Evolutionary conservation across 2,888 invertebrate species (phyloP), one percentile per base, ranked within the genome.

Genomic region (Matsumyia berberina): DNA sequence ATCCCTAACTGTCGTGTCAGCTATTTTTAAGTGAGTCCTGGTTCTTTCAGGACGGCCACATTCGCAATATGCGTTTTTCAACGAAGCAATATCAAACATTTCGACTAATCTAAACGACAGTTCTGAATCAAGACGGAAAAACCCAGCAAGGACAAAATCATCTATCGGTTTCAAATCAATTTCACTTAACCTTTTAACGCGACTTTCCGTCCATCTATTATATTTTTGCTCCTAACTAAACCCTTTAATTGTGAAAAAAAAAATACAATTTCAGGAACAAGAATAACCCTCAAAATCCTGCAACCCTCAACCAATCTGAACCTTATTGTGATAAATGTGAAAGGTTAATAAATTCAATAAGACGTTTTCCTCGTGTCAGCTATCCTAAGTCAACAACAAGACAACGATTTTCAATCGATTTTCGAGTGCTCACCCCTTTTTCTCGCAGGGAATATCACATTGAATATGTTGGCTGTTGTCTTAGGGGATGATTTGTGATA

Each of bases 311-410:
- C 11, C 17, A 46, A 46, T 19, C 9, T 9, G 11, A 46, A 46
- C 46, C 46, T 46, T 46, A 46, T 46, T 19, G 46, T 46, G 46
- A 46, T 15, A 42, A 42, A 42, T 42, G 42, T 42, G 2, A 42
- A 42, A 42, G 42, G 42, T 42, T 39, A 12, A 51, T n/a, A 33
- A 31, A 15, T 31, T 33, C 53, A 53, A 53, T 31, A 53, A 53
- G 31, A 53, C 53, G 6, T 15, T 53, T 15, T 35, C 5, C 8
- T n/a, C 44, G 3, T 9, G 9, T 24, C 12, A 24, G 5, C 9
- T 5, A 17, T 64, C 64, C 64, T 64, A 64, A 64, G 35, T 49
- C 64, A 64, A 64, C 64, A 64, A 46, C 31, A 60, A 29, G 3
- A n/a, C 31, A 17, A 5, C 15, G 15, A 19, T 6, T 11, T 35